phyloP scores from a whole-genome alignment of 2,888 invertebrate species.

The Pharmacophagus antenor region DNA sequence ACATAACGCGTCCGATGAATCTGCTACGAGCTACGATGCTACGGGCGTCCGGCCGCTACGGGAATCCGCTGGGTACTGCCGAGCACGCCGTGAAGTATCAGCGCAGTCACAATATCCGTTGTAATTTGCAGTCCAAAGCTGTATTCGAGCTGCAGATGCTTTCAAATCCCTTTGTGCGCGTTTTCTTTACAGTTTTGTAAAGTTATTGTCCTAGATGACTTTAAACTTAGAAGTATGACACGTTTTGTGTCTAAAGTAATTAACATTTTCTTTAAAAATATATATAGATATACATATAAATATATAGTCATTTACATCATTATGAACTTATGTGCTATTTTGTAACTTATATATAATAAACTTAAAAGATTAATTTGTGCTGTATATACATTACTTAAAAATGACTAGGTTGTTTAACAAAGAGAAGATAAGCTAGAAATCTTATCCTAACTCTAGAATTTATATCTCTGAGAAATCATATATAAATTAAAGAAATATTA shows the following conservation, averaged over 20 bases:
- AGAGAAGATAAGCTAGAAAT: no score
- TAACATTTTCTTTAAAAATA: background rate
- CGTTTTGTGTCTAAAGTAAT: background rate
- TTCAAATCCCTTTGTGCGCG: constrained; percentile 71
- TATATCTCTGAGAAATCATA: background rate
- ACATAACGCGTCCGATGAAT: constrained; percentile 70
- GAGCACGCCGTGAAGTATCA: constrained; percentile 45
- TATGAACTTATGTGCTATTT: no score
- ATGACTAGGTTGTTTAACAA: no score
- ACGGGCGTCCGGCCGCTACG: constrained; percentile 65
- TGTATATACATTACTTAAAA: no score
- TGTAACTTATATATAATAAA: no score
- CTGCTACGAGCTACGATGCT: constrained; percentile 54
- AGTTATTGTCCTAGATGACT: constrained; percentile 63
- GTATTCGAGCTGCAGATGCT: constrained; percentile 73
- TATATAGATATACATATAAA: no score
- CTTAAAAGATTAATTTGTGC: no score
- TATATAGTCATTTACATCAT: no score
- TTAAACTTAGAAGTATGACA: constrained; percentile 38
- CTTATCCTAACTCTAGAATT: no score
- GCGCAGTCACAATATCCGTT: constrained; percentile 60
- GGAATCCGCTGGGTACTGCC: constrained; percentile 65
- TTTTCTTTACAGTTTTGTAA: constrained; percentile 68
- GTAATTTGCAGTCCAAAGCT: constrained; percentile 73
- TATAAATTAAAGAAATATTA: background rate